Evolutionary conservation across 2,888 invertebrate genomes (phyloP).

Genomic region (Cinara cedri): DNA sequence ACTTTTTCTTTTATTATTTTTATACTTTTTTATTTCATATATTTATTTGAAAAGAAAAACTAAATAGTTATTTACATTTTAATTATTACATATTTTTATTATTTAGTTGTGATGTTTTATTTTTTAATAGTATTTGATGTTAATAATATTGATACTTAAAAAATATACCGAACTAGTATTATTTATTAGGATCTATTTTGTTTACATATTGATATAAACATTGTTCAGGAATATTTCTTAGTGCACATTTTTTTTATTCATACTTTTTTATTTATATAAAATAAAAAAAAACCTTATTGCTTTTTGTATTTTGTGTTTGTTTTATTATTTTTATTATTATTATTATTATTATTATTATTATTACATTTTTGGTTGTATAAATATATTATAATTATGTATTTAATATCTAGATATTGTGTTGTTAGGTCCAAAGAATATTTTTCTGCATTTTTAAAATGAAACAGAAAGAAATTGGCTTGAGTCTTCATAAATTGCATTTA

Average conservation of each 20-base stretch:
- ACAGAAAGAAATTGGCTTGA: slow-evolving; percentile 36
- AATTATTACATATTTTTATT: slow-evolving; percentile 57
- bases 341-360: too few relatives aligned
- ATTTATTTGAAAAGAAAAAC: slow-evolving; percentile 51
- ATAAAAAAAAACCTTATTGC: slow-evolving; percentile 45
- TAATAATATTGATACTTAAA: slow-evolving; percentile 56
- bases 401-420: slow-evolving; percentile 30
- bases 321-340: slow-evolving; percentile 34
- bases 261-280: slow-evolving; percentile 54
- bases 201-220: slow-evolving; percentile 55
- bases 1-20: slow-evolving; percentile 53
- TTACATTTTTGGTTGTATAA: slow-evolving; percentile 41
- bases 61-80: slow-evolving; percentile 56
- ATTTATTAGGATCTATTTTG: slow-evolving; percentile 51
- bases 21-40: slow-evolving; percentile 57
- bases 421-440: slow-evolving; percentile 50
- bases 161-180: slow-evolving; percentile 57
- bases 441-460: slow-evolving; percentile 44
- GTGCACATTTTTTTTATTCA: slow-evolving; percentile 57
- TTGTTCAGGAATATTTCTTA: slow-evolving; percentile 56
- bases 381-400: slow-evolving; percentile 26
- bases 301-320: slow-evolving; percentile 48
- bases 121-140: slow-evolving; percentile 57
- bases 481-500: slow-evolving; percentile 52
- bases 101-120: slow-evolving; percentile 57